phyloP scores from a whole-genome alignment of 1,140 invertebrate genomes.

The Ptiloglossa arizonensis region DNA sequence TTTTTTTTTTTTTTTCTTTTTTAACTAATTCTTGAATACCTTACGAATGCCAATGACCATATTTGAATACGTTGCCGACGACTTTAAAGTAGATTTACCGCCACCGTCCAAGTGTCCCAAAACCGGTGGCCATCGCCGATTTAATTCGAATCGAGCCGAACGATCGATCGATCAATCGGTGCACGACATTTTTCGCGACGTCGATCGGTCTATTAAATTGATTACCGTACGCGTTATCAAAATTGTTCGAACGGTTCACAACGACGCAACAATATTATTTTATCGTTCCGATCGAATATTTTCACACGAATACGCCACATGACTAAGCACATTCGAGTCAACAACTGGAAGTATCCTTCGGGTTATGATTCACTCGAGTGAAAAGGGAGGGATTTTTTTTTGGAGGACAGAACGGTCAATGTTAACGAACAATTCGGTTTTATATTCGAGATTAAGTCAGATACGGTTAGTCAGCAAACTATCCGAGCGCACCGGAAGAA shows the following conservation, averaged over 20 bases:
- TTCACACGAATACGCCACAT: background rate
- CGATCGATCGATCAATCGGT: no score
- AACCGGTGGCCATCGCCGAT: background rate
- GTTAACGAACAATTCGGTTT: no score
- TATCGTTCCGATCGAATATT: background rate
- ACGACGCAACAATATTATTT: background rate
- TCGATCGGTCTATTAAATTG: background rate
- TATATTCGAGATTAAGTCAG: no score
- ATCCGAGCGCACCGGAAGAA: no score
- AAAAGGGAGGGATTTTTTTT: background rate
- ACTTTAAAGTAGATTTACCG: background rate
- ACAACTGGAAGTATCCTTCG: background rate
- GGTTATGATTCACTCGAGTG: background rate
- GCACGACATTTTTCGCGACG: no score
- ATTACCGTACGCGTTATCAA: no score
- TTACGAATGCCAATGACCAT: background rate
- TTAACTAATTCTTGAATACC: no score
- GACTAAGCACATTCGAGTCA: background rate
- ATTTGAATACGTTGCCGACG: background rate
- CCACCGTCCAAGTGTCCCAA: background rate
- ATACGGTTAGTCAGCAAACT: no score
- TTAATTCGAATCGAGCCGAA: background rate
- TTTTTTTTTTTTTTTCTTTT: constrained; percentile 17
- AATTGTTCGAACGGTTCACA: background rate
- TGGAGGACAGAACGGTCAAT: no score